Base-by-base conservation (phyloP, 2,888 invertebrate species). In the Apamea sordens region DNA sequence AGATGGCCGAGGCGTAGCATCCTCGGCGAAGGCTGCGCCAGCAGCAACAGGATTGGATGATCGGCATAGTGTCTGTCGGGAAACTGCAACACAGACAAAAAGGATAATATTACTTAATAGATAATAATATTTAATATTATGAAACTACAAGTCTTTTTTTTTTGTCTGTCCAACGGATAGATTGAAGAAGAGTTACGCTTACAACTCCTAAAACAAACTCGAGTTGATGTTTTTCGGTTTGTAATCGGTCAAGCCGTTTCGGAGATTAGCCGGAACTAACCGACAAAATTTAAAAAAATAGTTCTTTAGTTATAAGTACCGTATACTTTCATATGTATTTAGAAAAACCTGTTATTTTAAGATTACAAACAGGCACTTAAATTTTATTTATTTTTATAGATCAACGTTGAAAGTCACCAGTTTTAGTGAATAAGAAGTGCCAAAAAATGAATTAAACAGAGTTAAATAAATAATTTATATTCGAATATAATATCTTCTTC, bases 1-100 rank as follows among this genome's bases (percentile, higher is more conserved):
- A 98, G 86, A 97, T 90, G 8, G 98, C 98, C 82, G 98, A 97
- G 50, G 98, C 98, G 91, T 98, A 98, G 93, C 98, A 98, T 59
- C 98, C 98, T 88, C 97, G 97, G 61, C 98, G 97, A 15, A 98
- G 97, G 71, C 98, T 98, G 79, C 98, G 97, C 98, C 98, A 98
- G 91, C 98, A 98, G 93, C 98, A 98, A 92, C 98, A 98, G 4
- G 98, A 98, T 89, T 98, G 97, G 89, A 98, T 97, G 89, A 98
- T 97, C 67, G 98, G 97, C 98, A 98, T 98, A 88, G 82, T 69
- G 44, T 13, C 2, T 44, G n/a, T 7, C 5, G 28, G 15, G 15
- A 18, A 72, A 32, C 87, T 85, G 75, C 18, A 53, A 24, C n/a
- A 82, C 8, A 73, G 1, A 80, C n/a, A 79, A 36, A 59, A n/a